Percentiles rank a stretch among this genome's conserved stretches.
Evolutionary conservation across 2,888 invertebrate species (phyloP).

Genomic region (Rotaria magnacalcarata): DNA sequence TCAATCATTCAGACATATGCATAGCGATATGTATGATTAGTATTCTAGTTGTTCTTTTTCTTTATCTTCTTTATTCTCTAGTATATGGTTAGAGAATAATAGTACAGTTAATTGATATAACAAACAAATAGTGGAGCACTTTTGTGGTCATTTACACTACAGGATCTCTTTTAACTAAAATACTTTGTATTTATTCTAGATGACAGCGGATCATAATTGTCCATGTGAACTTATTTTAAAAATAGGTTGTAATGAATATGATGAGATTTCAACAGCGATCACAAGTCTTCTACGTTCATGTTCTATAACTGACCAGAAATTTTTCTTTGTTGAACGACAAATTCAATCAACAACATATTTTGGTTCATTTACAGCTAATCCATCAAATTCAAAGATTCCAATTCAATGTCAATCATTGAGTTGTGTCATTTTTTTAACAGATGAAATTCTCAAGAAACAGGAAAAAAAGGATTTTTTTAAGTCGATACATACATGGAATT

Average conservation of each 20-base stretch:
- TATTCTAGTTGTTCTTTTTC: not conserved
- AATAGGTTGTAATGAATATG: slow-evolving; percentile 24
- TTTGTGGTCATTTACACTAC: too few species aligned
- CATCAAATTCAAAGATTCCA: not conserved
- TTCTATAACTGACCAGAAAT: not conserved
- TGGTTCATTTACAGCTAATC: not conserved
- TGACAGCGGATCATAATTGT: not conserved
- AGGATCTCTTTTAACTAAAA: too few species aligned
- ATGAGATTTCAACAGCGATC: not conserved
- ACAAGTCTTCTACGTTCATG: slow-evolving; percentile 15
- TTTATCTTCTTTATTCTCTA: not conserved
- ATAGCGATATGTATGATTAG: not conserved
- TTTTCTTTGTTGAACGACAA: not conserved
- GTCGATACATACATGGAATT: slow-evolving; percentile 36
- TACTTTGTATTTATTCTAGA: not conserved
- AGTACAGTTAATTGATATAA: too few species aligned
- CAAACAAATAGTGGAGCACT: too few species aligned
- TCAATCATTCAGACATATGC: not conserved
- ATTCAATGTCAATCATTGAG: slow-evolving; percentile 32
- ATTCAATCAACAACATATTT: slow-evolving; percentile 10
- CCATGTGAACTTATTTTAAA: slow-evolving; percentile 11
- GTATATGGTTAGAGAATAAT: too few species aligned
- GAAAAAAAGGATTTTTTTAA: slow-evolving; percentile 25
- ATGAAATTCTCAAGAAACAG: not conserved
- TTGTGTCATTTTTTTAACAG: slow-evolving; percentile 32